Base-by-base conservation (phyloP, 2,797 vertebrate species). In the Trachurus trachurus region DNA sequence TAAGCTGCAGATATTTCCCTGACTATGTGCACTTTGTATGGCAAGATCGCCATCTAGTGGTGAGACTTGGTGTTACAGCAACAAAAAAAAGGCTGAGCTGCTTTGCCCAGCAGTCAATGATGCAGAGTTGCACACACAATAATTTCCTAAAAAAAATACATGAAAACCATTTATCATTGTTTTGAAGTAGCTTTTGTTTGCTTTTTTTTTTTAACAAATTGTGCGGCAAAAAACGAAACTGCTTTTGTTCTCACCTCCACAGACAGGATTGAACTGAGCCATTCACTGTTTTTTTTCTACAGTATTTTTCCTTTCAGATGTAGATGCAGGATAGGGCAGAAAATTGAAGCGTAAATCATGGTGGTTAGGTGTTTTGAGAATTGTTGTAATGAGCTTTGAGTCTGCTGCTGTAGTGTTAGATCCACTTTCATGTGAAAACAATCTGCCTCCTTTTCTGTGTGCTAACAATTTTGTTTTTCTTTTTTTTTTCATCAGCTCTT, bases 401-500 rank as follows among this genome's bases (percentile, higher is more conserved):
- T 37, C 12, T 68, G 50, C 34, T 31, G 17, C 26, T 62, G 5
- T 21, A n/a, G 3, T 39, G 13, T 42, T 7, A 22, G 34, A 37
- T 37, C 34, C 15, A 17, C 37, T 17, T 56, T 44, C 21, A 21
- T n/a, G 2, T n/a, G 22, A 17, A 49, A 54, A 37, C 9, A n/a
- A 21, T 71, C 1, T 57, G 3, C 64, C 2, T 58, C 19, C 58
- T 52, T 31, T 21, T 54, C 6, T 31, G 1, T 58, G 12, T 71
- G 9, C 15, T 75, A 47, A 66, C 54, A 2, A 45, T 64, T 21
- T 39, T 1, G 34, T 29, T 50, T 69, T 34, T 11, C 11, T 69
- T 71, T 4, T 53, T 26, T 26, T 26, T 40, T 44, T 87, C 85
- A 58, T 37, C 95, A 99, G 98, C 96, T 99, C 19, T 97, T 97